Evolutionary conservation across 1,140 invertebrate genomes (phyloP), one percentile per base, ranked within the genome.

Genomic region (Laodelphax striatellus): DNA sequence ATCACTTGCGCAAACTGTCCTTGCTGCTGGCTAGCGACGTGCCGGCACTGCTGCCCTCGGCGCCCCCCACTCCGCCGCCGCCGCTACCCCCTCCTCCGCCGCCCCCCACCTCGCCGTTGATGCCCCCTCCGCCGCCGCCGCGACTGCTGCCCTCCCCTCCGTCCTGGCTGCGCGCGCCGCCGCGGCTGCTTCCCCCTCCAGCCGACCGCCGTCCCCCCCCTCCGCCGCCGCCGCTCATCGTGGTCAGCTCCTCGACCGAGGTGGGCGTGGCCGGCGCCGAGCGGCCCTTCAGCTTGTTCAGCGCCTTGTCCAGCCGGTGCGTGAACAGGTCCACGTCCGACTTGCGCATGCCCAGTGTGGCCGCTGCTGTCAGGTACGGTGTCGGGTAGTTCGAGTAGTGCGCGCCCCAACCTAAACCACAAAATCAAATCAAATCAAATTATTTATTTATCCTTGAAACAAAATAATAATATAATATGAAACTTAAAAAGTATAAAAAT

Each of bases 291-390:
- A 79, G 69, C 65, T 78, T 77, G 21, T 71, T 72, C 55, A 80
- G 61, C 14, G 75, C 77, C 68, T 85, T 83, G 62, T 83, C 78
- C 41, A 88, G 71, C 67, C 81, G 74, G 60, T 80, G 76, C 31
- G 86, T 73, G 72, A 88, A 87, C 21, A 73, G 65, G 67, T 86
- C 83, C 16, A 87, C 77, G 63, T 88, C 86, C 4, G 72, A 68
- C 65, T 77, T 77, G 42, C 78, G 79, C 76, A 87, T 84, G n/a
- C 86, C 86, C 56, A 88, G 74, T 19, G 82, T 77, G 14, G 84
- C 84, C 17, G 86, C 85, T 50, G 82, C 85, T 17, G 86, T 88
- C 46, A 88, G 72, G 68, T 88, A 88, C 17, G 81, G 75, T 57
- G 74, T 72, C 24, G 80, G 78, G 68, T 84, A 84, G 64, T 75